Evolutionary conservation across 2,888 invertebrate species (phyloP), one percentile per base, ranked within the genome.

Genomic region (Andrena flavipes): DNA sequence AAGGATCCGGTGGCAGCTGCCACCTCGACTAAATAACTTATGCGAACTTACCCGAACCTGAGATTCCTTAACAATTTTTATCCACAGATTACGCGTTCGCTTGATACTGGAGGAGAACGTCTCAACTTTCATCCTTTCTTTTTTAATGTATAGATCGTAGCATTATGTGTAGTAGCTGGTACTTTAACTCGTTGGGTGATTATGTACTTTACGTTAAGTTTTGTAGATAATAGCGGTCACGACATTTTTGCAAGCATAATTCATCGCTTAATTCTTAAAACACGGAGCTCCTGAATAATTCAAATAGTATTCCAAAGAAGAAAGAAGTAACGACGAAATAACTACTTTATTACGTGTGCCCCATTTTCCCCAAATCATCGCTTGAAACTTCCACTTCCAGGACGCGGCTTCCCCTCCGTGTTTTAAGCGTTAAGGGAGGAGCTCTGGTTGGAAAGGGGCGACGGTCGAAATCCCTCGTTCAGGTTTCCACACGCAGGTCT

Each of bases 121-220:
- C 4, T 48, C 56, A 33, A 72, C 48, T 72, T 48, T 59, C 59
- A 26, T 49, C 54, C 56, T 71, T 71, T 71, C 60, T 56, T 56
- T 59, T 42, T 42, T 42, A 42, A 42, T 60, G 49, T 71, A 62
- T 76, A 82, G 51, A 63, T 49, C 49, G 35, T 82, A 76, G 80
- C 30, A n/a, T 72, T 67, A 59, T 30, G 63, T 68, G 54, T 42
- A 68, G 62, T 71, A 75, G 59, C 23, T 62, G 49, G 30, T 67
- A 65, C 51, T 70, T 49, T 71, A 77, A 77, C 65, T 62, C 33
- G 56, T 68, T 67, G 59, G 68, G 51, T 67, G 67, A 71, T 77
- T 74, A 71, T n/a, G 51, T 56, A 71, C 16, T 59, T 59, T 78
- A 60, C 62, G 73, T 76, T 73, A 65, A 76, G 67, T 70, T 56